Base-by-base conservation (phyloP, 2,888 invertebrate genomes). In the Archaeoteleia sp. region DNA sequence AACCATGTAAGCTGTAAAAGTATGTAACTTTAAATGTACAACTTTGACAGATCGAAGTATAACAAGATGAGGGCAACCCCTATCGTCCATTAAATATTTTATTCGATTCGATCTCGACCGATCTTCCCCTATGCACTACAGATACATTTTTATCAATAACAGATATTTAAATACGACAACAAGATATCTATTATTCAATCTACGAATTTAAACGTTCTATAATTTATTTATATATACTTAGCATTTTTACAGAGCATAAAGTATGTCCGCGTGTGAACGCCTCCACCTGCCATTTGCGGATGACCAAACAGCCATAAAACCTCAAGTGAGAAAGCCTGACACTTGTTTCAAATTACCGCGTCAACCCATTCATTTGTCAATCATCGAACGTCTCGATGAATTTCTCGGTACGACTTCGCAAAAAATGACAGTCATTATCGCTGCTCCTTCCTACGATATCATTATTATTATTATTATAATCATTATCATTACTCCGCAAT, bases 271-370 rank as follows among this genome's bases (percentile, higher is more conserved):
- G 68, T 58, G 71, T 60, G 66, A 66, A 77, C 75, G 73, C 79
- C 78, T 77, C 74, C 79, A 76, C 78, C 79, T 78, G 79, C 75
- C 74, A 73, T 69, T 68, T 60, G 55, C 53, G 29, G 67, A 67
- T 63, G 74, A 75, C 73, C 70, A 70, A 66, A 68, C 71, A 74
- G 73, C 74, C 73, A 73, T 80, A 79, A 81, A 79, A 80, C 70
- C 61, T 67, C 63, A 60, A 74, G 70, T 62, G 69, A 73, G 73
- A 72, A 74, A 73, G 71, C 69, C 75, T 74, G 78, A 76, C 73
- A 74, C 53, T 53, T 29, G 12, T 61, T 53, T 61, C 39, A 53
- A 61, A 61, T 61, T 61, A 61, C 45, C 49, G 49, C 58, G 42
- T 58, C 60, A 61, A 61, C 45, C 65, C 43, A 65, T 51, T 57